Evolutionary conservation across 1,140 invertebrate genomes (phyloP), one percentile per base, ranked within the genome.

Genomic region (Onthophagus taurus): DNA sequence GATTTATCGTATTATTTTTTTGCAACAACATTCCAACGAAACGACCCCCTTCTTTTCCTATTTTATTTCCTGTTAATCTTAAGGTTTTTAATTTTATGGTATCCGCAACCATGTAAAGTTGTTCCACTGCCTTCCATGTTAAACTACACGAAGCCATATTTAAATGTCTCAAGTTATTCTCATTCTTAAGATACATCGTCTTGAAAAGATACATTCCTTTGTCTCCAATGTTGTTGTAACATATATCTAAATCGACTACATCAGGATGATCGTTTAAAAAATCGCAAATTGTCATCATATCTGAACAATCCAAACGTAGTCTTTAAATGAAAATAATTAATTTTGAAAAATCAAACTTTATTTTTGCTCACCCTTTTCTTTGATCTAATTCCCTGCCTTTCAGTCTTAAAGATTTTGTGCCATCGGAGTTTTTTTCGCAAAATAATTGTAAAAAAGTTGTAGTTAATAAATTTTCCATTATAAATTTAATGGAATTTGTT

Each of bases 131-230:
- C 31, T 24, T 24, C 13, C 58, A 52, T 2, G 58, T 64, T 17
- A 78, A 57, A 31, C 72, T 51, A 49, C 76, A 77, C 41, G 69
- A 67, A 54, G 68, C 66, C 1, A 77, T 49, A 54, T 74, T 71
- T 8, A 77, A 47, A 50, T 74, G 63, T 43, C 68, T 52, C 23
- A 78, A 38, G 41, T 60, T 44, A 19, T 68, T 59, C n/a, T 58
- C 37, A 1, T 11, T 7, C 45, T 41, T 20, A 30, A 59, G 54
- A 44, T 50, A 42, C 11, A 47, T 41, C 36, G 66, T 44, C 1
- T 62, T 54, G 1, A 78, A 44, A 48, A 65, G 65, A 18, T 60
- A 60, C 18, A 77, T 68, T 0, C 74, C 75, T 11, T 47, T 41
- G 46, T 72, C 65, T 0, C 65, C 68, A 7, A 78, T 69, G 41